These are phyloP conservation scores for Heliornis fulica DNA, from an alignment of 2,113 vertebrate genomes.

Conservation along the genomic window DNA sequence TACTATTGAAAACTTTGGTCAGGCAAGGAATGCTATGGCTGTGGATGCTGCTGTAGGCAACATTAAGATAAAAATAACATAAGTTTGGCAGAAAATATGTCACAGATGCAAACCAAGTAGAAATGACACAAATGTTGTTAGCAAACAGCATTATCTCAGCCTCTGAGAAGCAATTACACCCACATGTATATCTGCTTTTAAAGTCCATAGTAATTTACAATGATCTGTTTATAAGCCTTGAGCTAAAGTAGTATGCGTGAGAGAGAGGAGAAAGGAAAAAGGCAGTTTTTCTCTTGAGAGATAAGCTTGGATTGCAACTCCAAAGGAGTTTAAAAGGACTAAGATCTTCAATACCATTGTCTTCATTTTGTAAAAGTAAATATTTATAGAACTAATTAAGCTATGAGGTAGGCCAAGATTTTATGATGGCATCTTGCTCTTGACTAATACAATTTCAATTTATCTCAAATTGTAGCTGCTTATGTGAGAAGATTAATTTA, in stretches of 20 bases:
- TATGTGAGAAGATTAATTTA: conserved; percentile 3
- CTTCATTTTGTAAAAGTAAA: neutral
- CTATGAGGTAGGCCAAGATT: neutral
- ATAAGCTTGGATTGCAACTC: neutral
- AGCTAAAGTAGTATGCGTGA: neutral
- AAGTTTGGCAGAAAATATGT: neutral
- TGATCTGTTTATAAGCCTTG: neutral
- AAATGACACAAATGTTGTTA: neutral
- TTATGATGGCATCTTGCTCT: neutral
- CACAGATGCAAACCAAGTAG: neutral
- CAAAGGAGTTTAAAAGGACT: neutral
- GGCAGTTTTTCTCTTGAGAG: neutral
- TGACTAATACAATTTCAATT: neutral
- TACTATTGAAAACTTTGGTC: neutral
- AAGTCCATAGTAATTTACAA: neutral
- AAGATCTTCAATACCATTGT: neutral
- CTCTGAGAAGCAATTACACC: neutral
- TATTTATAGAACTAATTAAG: conserved; percentile 8
- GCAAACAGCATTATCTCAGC: neutral
- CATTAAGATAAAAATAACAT: neutral
- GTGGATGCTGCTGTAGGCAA: neutral
- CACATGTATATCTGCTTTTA: neutral
- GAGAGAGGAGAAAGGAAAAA: neutral
- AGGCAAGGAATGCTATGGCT: neutral
- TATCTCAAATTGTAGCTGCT: neutral